These are phyloP conservation scores for Novumbra hubbsi DNA, from an alignment of 2,797 vertebrate species.

Conservation along the genomic window DNA sequence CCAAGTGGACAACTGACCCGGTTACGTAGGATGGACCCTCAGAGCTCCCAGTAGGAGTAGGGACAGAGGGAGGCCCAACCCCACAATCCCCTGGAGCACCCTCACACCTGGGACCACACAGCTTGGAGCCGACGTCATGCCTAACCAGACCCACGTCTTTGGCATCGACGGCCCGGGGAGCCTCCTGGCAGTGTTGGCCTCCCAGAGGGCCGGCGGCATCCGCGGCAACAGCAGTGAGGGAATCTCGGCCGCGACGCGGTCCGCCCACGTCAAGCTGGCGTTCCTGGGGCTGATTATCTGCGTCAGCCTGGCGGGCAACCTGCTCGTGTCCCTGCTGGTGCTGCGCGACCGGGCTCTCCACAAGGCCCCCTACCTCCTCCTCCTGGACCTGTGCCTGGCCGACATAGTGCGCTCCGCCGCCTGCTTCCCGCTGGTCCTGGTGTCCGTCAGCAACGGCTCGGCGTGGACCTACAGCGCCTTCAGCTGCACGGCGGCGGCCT, in stretches of 20 bases:
- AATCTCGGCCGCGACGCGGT: constrained; percentile 72
- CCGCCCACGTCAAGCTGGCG: constrained; percentile 84
- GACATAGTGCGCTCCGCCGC: constrained; percentile 85
- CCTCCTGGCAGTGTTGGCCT: constrained; percentile 66
- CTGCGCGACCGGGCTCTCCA: constrained; percentile 84
- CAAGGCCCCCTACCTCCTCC: constrained; percentile 88
- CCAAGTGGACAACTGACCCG: constrained; percentile 71
- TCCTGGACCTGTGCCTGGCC: constrained; percentile 88
- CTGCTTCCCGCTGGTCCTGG: constrained; percentile 88
- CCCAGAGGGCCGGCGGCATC: constrained; percentile 57
- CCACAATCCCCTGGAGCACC: constrained; percentile 34
- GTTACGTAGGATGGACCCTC: constrained; percentile 64
- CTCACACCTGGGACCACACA: constrained; percentile 28
- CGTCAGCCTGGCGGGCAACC: constrained; percentile 83
- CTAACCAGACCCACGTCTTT: constrained; percentile 76
- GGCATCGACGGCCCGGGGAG: constrained; percentile 71
- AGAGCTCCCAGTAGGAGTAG: constrained; percentile 61
- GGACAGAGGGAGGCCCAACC: constrained; percentile 24
- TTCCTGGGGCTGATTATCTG: constrained; percentile 88
- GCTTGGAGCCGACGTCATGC: constrained; percentile 63
- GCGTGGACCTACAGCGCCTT: constrained; percentile 86
- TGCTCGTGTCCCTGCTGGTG: constrained; percentile 84
- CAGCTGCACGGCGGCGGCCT: constrained; percentile 89
- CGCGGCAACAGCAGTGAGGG: constrained; percentile 57
- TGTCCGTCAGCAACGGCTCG: constrained; percentile 85